Evolutionary conservation across 2,113 vertebrate genomes (phyloP).

Genomic region (Sceloporus undulatus): DNA sequence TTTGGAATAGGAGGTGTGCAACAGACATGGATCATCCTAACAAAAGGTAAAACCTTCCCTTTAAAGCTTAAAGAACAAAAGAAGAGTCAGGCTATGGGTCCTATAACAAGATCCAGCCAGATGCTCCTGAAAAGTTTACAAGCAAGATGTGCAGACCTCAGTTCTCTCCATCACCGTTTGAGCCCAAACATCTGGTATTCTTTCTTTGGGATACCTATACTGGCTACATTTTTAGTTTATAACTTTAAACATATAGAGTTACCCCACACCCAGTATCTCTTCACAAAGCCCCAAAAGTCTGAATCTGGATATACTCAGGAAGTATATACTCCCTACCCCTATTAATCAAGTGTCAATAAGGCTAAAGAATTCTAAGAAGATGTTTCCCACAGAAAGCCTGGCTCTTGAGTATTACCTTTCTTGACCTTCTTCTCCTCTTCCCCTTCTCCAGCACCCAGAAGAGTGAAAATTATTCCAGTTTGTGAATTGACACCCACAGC

Average conservation of each 20-base stretch:
- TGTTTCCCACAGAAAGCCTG: conserved; percentile 45
- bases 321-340: neutral
- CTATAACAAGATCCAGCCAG: neutral
- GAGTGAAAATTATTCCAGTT: conserved; percentile 97
- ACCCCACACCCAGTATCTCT: neutral
- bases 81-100: neutral
- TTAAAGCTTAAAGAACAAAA: fast-evolving
- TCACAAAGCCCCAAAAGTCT: neutral
- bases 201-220: neutral
- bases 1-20: neutral
- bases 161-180: neutral
- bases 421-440: conserved; percentile 93
- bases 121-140: neutral
- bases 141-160: neutral
- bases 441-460: conserved; percentile 88
- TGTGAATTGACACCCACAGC: conserved; percentile 97
- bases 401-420: conserved; percentile 87
- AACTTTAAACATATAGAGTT: neutral
- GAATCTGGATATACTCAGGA: neutral
- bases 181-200: neutral
- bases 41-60: conserved; percentile 26
- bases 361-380: neutral
- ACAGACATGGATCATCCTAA: neutral
- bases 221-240: fast-evolving
- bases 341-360: fast-evolving